These are phyloP conservation scores for Hypomecis atomaria DNA, from an alignment of 2,888 invertebrate species.

Conservation along the genomic window DNA sequence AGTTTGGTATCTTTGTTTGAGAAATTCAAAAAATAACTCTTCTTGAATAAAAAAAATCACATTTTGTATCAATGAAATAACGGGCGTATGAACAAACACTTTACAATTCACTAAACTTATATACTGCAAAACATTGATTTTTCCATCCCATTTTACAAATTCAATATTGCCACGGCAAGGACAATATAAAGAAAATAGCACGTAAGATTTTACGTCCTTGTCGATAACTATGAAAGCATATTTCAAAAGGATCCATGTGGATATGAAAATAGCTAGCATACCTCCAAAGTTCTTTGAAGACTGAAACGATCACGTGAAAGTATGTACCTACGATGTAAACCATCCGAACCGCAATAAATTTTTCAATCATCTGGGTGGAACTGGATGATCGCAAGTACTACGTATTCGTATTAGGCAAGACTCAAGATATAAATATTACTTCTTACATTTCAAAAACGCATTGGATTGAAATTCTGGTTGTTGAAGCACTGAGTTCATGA, in stretches of 20 bases:
- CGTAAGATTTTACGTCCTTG: constrained; percentile 14
- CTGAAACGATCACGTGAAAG: constrained; percentile 43
- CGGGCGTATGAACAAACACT: too few species aligned
- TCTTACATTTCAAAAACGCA: not conserved
- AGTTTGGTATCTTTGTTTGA: too few species aligned
- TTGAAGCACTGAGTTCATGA: not conserved
- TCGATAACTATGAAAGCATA: constrained; percentile 27
- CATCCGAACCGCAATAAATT: constrained; percentile 52
- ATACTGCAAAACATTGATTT: not conserved
- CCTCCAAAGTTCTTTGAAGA: constrained; percentile 40
- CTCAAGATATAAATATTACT: not conserved
- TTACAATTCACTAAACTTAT: too few species aligned
- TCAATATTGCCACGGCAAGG: not conserved
- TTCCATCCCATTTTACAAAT: not conserved
- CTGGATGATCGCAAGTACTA: constrained; percentile 36
- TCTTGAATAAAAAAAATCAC: too few species aligned
- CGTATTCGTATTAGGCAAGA: constrained; percentile 7
- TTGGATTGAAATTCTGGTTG: constrained; percentile 7
- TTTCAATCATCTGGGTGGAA: constrained; percentile 51
- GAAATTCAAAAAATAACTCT: too few species aligned
- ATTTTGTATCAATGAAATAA: too few species aligned
- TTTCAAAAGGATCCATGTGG: constrained; percentile 24
- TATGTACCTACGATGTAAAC: constrained; percentile 43
- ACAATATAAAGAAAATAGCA: constrained; percentile 8
- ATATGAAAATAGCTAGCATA: constrained; percentile 37